A percentile compares a stretch with the other conserved stretches of the same genome.
These are phyloP conservation scores for Xenopus borealis DNA, from an alignment of 2,113 vertebrate species.

Conservation along the genomic window DNA sequence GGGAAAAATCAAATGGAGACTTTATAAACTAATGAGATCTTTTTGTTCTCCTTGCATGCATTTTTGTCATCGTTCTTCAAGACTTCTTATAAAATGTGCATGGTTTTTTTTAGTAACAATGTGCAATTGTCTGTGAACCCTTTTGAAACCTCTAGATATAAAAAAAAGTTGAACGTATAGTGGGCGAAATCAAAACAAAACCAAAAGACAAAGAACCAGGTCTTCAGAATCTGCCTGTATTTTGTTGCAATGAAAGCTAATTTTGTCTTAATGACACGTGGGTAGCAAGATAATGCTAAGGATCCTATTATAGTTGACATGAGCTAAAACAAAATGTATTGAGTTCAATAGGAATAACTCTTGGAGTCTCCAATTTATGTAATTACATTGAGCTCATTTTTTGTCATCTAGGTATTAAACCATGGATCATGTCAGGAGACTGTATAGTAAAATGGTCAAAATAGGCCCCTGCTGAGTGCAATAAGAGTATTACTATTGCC, in stretches of 20 bases:
- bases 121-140: conserved; percentile 38
- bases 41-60: neutral
- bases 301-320: neutral
- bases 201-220: conserved; percentile 5
- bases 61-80: conserved; percentile 8
- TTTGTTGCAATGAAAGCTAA: neutral
- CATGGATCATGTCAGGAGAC: neutral
- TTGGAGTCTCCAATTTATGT: too few species aligned
- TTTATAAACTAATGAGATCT: conserved; percentile 4
- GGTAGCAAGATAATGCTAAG: neutral
- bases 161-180: conserved; percentile 22
- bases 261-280: conserved; percentile 12
- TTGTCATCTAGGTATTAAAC: neutral
- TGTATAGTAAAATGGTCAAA: too few species aligned
- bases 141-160: conserved; percentile 22
- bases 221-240: neutral
- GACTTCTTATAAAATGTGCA: conserved; percentile 23
- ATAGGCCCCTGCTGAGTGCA: too few species aligned
- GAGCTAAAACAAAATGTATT: too few species aligned
- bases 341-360: too few species aligned
- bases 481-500: neutral
- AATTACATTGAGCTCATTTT: too few species aligned
- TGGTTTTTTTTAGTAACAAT: conserved; percentile 32
- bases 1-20: neutral
- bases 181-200: conserved; percentile 15